Conservation (phyloP, 2,797 vertebrate genomes). For the Heterohyrax brucei region DNA sequence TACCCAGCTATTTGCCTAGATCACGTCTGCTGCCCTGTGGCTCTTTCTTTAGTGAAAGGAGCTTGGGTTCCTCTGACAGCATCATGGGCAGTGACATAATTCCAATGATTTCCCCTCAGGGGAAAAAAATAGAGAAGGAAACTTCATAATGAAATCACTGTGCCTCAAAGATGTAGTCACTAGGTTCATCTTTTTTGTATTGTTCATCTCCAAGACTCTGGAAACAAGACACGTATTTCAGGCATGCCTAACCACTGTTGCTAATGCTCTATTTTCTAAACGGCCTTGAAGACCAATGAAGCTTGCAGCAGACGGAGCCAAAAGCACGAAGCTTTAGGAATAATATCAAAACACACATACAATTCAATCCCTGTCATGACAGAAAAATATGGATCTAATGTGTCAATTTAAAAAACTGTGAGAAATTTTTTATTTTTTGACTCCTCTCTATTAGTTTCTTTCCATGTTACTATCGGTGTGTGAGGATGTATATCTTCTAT, state of each 20-base stretch:
- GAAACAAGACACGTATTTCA: constrained; percentile 84
- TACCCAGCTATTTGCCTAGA: constrained; percentile 43
- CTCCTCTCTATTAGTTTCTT: constrained; percentile 8
- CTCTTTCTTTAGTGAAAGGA: constrained; percentile 79
- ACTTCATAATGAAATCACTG: constrained; percentile 80
- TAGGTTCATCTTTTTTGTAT: constrained; percentile 89
- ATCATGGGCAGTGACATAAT: constrained; percentile 75
- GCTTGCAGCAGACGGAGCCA: constrained; percentile 60
- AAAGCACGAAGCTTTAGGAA: constrained; percentile 74
- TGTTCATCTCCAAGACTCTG: constrained; percentile 87
- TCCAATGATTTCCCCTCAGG: constrained; percentile 87
- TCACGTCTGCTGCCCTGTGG: constrained; percentile 52
- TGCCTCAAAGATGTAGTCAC: constrained; percentile 88
- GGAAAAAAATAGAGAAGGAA: constrained; percentile 83
- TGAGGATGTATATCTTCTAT: background rate
- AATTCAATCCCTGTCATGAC: constrained; percentile 68
- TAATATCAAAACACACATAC: constrained; percentile 52
- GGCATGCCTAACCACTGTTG: constrained; percentile 27
- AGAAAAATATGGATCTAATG: constrained; percentile 60
- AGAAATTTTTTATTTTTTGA: constrained; percentile 17
- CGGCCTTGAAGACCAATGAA: constrained; percentile 76
- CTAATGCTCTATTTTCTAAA: constrained; percentile 70
- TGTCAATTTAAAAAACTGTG: constrained; percentile 15
- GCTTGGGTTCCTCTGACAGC: constrained; percentile 81
- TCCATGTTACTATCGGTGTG: background rate